Evolutionary conservation across 2,888 invertebrate genomes (phyloP), one percentile per base, ranked within the genome.

Genomic region (Sclerodermus sp.): DNA sequence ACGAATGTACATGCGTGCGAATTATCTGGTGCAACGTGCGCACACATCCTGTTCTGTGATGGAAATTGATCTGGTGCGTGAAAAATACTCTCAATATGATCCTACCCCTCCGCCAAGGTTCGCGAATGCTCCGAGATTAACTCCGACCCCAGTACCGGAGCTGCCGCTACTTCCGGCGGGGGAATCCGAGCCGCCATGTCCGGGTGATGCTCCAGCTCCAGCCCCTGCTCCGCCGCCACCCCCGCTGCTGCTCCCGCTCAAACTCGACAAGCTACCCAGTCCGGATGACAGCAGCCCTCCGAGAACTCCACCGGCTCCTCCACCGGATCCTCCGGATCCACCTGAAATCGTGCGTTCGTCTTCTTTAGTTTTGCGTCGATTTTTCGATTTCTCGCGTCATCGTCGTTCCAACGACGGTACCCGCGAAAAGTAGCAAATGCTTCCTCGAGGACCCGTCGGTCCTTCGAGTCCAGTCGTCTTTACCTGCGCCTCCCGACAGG

Each of bases 401-500:
- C n/a, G n/a, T n/a, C n/a, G n/a, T n/a, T n/a, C n/a, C n/a, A n/a
- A n/a, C n/a, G n/a, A n/a, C n/a, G n/a, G n/a, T n/a, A n/a, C n/a
- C n/a, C n/a, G n/a, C n/a, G n/a, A n/a, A n/a, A n/a, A n/a, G n/a
- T n/a, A n/a, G n/a, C n/a, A n/a, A n/a, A n/a, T n/a, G n/a, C n/a
- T n/a, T n/a, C n/a, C n/a, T n/a, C n/a, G n/a, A n/a, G n/a, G n/a
- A 8, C 12, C 12, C 6, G 6, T 8, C 4, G 34, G 10, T 4
- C 4, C 12, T 34, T 34, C 34, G 10, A 12, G 3, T 4, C 4
- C 6, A 8, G 10, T 8, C 10, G 6, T 34, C 13, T n/a, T n/a
- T 3, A 53, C 85, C 73, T 23, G 23, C 23, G 44, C 85, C 85
- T 42, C 86, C 84, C 52, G 82, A 72, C 47, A 84, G 70, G 1